Base-by-base conservation (phyloP, 2,888 invertebrate genomes). In the Cryptophagus acutangulus region DNA sequence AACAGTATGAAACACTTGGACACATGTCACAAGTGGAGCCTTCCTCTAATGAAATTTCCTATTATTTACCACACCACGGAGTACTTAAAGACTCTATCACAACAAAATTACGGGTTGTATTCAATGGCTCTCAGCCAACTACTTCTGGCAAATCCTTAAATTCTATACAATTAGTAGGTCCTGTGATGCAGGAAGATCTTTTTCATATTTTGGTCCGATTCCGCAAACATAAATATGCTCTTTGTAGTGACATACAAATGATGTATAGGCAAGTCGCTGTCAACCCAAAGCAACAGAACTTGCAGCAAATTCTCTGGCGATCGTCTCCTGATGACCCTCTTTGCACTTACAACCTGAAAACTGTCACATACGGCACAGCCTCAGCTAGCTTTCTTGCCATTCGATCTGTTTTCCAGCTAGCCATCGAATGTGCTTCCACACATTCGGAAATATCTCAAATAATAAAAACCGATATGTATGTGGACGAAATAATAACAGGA, bases 41-140 rank as follows among this genome's bases (percentile, higher is more conserved):
- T 16, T 5, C 13, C 4, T 8, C 16, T 6, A 17, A 16, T 6
- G 8, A 3, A 13, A 5, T 9, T 10, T 6, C 8, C 3, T 31
- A 31, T 16, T 31, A 15, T n/a, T 10, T 31, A 10, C 31, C 31
- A 10, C 31, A 31, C n/a, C 31, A 31, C 16, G 13, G 15, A 5
- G 14, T 31, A 5, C 3, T 31, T 6, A 31, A 31, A 16, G 31
- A 31, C 12, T 15, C 15, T 8, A 31, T 17, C 3, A n/a, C 38
- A 1, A 38, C 29, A 3, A 31, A 18, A 12, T 17, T 38, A 5
- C 31, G 31, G 3, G 31, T 31, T 31, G 31, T 31, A 5, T 31
- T 31, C n/a, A 16, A 31, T 13, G 31, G n/a, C 2, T 10, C n/a
- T 13, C 9, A n/a, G 14, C 3, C 3, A 16, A 31, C 31, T 5